These are phyloP conservation scores for Epinephelus moara DNA, from an alignment of 2,113 vertebrate genomes.

Conservation along the genomic window DNA sequence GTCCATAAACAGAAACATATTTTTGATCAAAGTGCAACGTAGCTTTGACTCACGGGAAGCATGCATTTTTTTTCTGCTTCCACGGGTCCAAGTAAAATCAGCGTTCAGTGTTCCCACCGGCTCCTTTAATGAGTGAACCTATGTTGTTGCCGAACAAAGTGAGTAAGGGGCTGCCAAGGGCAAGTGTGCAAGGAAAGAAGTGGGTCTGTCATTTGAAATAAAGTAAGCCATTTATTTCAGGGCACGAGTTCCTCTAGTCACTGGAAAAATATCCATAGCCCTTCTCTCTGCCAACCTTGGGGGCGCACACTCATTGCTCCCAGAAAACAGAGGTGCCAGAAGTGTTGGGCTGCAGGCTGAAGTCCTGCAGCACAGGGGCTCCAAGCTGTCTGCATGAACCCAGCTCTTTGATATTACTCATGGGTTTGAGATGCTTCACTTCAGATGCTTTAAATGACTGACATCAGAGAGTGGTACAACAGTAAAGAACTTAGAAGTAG, in stretches of 20 bases:
- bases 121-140: constrained; percentile 52
- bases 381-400: constrained; percentile 45
- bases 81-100: constrained; percentile 56
- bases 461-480: constrained; percentile 11
- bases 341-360: constrained; percentile 38
- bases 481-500: background rate
- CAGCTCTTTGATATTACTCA: constrained; percentile 43
- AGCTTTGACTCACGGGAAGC: constrained; percentile 23
- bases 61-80: constrained; percentile 44
- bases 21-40: constrained; percentile 18
- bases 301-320: constrained; percentile 62
- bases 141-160: constrained; percentile 55
- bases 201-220: constrained; percentile 75
- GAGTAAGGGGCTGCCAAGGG: constrained; percentile 49
- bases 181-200: constrained; percentile 64
- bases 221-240: constrained; percentile 76
- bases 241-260: constrained; percentile 68
- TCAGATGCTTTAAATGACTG: constrained; percentile 47
- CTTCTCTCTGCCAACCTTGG: constrained; percentile 60
- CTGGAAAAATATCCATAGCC: constrained; percentile 71
- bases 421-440: constrained; percentile 37
- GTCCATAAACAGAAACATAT: background rate
- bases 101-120: constrained; percentile 46
- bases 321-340: constrained; percentile 61
- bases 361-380: constrained; percentile 56